phyloP scores from a whole-genome alignment of 1,140 invertebrate species.

The Drosophila athabasca region DNA sequence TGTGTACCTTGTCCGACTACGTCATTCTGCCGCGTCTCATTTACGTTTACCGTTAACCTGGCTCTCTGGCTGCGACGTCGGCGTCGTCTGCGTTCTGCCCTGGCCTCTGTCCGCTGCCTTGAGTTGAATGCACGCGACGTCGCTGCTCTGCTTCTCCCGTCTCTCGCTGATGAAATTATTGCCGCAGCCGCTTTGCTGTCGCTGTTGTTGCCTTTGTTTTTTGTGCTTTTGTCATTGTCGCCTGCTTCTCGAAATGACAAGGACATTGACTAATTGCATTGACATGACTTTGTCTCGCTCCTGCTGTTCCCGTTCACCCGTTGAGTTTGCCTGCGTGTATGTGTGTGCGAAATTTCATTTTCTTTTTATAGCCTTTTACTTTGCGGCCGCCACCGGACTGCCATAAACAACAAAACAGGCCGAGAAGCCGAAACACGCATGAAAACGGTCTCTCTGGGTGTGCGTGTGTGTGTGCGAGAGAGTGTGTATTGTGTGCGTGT shows the following conservation, averaged over 20 bases:
- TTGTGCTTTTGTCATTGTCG: constrained; percentile 32
- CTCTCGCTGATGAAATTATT: constrained; percentile 51
- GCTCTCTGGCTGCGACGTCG: neutral
- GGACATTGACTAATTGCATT: constrained; percentile 82
- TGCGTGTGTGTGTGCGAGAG: constrained; percentile 30
- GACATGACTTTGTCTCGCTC: constrained; percentile 72
- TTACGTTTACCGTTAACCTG: constrained; percentile 57
- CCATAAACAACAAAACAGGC: constrained; percentile 55
- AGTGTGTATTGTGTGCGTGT: constrained; percentile 46
- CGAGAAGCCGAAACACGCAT: constrained; percentile 14
- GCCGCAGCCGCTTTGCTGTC: constrained; percentile 9
- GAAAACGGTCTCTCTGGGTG: constrained; percentile 44
- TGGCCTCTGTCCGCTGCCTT: constrained; percentile 10
- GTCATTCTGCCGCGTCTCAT: constrained; percentile 52
- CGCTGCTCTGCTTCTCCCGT: constrained; percentile 9
- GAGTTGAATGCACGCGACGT: constrained; percentile 50
- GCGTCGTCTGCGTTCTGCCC: no score
- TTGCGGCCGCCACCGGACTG: constrained; percentile 17
- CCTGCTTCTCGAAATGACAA: constrained; percentile 63
- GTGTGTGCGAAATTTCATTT: constrained; percentile 55
- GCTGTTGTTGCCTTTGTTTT: constrained; percentile 2
- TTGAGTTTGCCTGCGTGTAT: neutral
- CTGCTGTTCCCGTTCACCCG: neutral
- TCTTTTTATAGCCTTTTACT: constrained; percentile 74
- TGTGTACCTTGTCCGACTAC: constrained; percentile 40